These are phyloP conservation scores for Miniopterus natalensis DNA, from an alignment of 2,113 vertebrate species.

Conservation along the genomic window DNA sequence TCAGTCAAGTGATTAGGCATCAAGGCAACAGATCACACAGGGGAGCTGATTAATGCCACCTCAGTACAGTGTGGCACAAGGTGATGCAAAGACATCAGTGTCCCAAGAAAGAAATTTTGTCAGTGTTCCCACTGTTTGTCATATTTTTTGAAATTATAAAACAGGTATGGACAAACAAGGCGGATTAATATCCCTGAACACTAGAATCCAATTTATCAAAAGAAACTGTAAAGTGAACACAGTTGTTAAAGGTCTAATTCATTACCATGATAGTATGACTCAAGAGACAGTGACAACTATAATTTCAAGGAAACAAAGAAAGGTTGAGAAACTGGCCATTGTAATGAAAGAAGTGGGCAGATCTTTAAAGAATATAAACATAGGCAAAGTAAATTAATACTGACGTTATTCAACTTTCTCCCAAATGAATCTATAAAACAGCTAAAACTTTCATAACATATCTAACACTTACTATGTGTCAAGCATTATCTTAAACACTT, in stretches of 20 bases:
- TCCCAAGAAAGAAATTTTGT: constrained; percentile 1
- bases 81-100: background rate
- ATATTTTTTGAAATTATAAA: constrained; percentile 44
- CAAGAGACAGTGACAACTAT: background rate
- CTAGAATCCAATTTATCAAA: constrained; percentile 50
- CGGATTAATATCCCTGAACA: constrained; percentile 40
- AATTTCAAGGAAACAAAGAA: constrained; percentile 46
- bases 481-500: no score
- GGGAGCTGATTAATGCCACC: constrained; percentile 23
- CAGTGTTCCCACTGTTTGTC: background rate
- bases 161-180: constrained; percentile 30
- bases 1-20: constrained; percentile 60
- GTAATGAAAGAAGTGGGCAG: background rate
- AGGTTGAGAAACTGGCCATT: constrained; percentile 30
- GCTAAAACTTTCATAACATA: no score
- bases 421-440: background rate
- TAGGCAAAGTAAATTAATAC: background rate
- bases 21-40: background rate
- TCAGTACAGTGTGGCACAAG: background rate
- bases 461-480: no score
- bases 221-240: constrained; percentile 11
- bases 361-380: constrained; percentile 41
- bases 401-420: constrained; percentile 11
- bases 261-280: background rate
- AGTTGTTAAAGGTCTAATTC: constrained; percentile 41